Evolutionary conservation across 2,888 invertebrate genomes (phyloP).

Genomic region (Argyresthia albistria): DNA sequence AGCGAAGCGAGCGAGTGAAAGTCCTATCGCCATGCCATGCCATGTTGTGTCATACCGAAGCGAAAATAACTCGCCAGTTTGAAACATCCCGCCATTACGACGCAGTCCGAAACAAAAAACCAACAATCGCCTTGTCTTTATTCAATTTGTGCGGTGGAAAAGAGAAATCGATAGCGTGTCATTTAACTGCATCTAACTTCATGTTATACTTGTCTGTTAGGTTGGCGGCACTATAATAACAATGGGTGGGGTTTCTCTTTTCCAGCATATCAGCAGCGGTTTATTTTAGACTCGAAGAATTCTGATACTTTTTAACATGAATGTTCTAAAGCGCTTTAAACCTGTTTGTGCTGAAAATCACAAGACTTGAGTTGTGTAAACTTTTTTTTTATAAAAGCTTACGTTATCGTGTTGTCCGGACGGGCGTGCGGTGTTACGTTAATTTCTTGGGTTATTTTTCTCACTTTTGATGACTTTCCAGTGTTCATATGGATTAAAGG

Average conservation of each 20-base stretch:
- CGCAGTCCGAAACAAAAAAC: conserved; percentile 14
- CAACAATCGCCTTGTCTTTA: conserved; percentile 21
- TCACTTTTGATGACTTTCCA: conserved; percentile 20
- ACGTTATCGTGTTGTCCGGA: conserved; percentile 46
- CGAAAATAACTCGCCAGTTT: conserved; percentile 19
- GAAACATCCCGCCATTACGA: conserved; percentile 10
- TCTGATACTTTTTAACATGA: too few species aligned
- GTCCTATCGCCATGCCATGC: conserved; percentile 15
- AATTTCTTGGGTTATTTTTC: conserved; percentile 24
- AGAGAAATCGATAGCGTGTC: conserved; percentile 20
- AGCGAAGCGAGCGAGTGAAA: conserved; percentile 27
- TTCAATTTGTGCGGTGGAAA: conserved; percentile 16
- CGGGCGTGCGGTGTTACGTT: conserved; percentile 35
- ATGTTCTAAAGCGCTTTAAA: conserved; percentile 17
- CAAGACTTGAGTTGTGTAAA: conserved; percentile 49
- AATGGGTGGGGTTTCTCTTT: conserved; percentile 42
- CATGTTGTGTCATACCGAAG: conserved; percentile 27
- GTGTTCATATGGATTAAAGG: conserved; percentile 13
- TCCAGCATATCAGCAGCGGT: conserved; percentile 38
- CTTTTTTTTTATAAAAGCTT: conserved; percentile 52
- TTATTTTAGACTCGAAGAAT: neutral
- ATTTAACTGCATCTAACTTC: conserved; percentile 36
- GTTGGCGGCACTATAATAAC: conserved; percentile 69
- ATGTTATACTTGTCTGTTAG: conserved; percentile 49
- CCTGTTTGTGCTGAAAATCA: conserved; percentile 19